A percentile compares a stretch with the other conserved stretches of the same genome.
phyloP scores from a whole-genome alignment of 2,113 vertebrate species.

The Aegotheles bennettii region DNA sequence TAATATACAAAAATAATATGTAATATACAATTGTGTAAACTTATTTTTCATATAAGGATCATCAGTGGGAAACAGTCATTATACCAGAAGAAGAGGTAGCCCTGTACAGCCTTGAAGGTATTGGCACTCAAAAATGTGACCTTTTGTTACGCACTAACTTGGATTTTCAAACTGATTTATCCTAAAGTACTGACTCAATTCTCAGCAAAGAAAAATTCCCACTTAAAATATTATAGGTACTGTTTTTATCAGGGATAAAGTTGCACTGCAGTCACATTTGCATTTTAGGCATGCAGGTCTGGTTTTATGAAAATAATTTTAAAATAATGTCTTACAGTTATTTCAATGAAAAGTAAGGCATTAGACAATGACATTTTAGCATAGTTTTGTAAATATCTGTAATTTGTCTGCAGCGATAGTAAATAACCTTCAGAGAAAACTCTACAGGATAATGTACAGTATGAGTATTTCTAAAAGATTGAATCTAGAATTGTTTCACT shows the following conservation, averaged over 20 bases:
- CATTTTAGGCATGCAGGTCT: background rate
- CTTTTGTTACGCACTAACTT: background rate
- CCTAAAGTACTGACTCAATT: background rate
- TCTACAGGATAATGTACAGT: background rate
- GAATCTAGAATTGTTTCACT: background rate
- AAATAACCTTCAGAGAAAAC: background rate
- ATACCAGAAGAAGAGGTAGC: conserved; percentile 84
- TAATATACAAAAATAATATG: too few species aligned
- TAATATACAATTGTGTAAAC: too few species aligned
- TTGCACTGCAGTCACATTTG: background rate
- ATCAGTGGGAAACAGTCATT: conserved; percentile 90
- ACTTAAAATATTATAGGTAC: background rate
- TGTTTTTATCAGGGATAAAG: background rate
- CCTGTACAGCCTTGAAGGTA: conserved; percentile 87
- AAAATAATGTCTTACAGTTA: background rate
- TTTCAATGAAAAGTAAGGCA: background rate
- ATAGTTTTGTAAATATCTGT: background rate
- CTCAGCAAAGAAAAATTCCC: background rate
- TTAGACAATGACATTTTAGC: background rate
- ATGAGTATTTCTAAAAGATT: background rate
- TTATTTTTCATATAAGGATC: conserved; percentile 73
- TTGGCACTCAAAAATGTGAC: background rate
- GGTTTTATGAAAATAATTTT: background rate
- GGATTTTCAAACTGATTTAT: background rate
- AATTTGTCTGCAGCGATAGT: background rate